These are phyloP conservation scores for Aleiodes sp. DNA, from an alignment of 1,140 invertebrate genomes.

Conservation along the genomic window DNA sequence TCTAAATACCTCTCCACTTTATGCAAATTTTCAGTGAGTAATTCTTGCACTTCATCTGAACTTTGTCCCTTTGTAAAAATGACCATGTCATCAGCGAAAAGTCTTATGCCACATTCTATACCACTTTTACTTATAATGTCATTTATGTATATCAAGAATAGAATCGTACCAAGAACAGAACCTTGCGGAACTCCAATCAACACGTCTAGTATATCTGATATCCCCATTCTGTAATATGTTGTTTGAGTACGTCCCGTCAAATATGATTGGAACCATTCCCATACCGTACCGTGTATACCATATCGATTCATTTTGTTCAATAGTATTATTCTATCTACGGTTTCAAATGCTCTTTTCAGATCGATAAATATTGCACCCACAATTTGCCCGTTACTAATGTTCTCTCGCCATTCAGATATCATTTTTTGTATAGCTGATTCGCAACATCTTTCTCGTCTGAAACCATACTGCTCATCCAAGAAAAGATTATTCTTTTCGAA, in stretches of 20 bases:
- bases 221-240: background rate
- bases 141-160: slow-evolving; percentile 28
- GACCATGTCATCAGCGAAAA: slow-evolving; percentile 35
- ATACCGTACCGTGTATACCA: background rate
- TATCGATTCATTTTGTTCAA: slow-evolving; percentile 20
- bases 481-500: slow-evolving; percentile 26
- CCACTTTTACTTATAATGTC: background rate
- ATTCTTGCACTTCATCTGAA: background rate
- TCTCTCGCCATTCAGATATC: slow-evolving; percentile 14
- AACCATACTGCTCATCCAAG: slow-evolving; percentile 27
- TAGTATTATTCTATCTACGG: slow-evolving; percentile 23
- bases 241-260: background rate
- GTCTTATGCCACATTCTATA: background rate
- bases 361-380: slow-evolving; percentile 29
- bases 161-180: slow-evolving; percentile 11
- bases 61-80: slow-evolving; percentile 16
- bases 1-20: slow-evolving; percentile 13
- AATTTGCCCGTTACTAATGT: slow-evolving; percentile 1
- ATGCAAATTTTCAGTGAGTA: background rate
- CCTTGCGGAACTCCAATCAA: slow-evolving; percentile 26
- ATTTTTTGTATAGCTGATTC: slow-evolving; percentile 24
- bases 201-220: background rate
- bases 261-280: slow-evolving; percentile 30
- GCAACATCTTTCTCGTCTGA: slow-evolving; percentile 22
- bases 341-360: slow-evolving; percentile 37